A percentile compares a stretch with the other conserved stretches of the same genome.
Evolutionary conservation across 2,797 vertebrate species (phyloP).

Genomic region (Manis pentadactyla): DNA sequence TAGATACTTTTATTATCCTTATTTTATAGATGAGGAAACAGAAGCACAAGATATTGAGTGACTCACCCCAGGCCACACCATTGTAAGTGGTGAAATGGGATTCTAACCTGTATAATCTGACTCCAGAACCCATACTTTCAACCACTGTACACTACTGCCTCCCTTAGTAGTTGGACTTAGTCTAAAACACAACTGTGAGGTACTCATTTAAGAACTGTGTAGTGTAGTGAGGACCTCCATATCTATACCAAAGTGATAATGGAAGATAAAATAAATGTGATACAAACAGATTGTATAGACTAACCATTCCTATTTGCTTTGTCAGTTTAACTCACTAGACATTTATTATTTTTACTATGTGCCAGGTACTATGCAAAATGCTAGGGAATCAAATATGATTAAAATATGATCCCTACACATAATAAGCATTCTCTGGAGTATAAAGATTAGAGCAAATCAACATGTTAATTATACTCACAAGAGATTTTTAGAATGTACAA

Average conservation of each 20-base stretch:
- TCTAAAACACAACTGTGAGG: not conserved
- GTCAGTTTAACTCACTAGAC: not conserved
- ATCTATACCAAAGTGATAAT: not conserved
- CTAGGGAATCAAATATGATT: not conserved
- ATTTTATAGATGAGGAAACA: not conserved
- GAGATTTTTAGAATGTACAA: not conserved
- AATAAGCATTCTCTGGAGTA: not conserved
- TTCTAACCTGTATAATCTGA: not conserved
- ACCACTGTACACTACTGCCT: not conserved
- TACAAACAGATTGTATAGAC: not conserved
- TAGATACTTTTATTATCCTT: not conserved
- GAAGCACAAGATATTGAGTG: not conserved
- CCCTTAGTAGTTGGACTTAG: not conserved
- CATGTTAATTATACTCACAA: not conserved
- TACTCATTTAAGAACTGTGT: not conserved
- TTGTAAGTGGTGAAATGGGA: not conserved
- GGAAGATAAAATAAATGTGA: not conserved
- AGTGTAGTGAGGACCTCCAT: not conserved
- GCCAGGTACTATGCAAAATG: not conserved
- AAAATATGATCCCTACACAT: not conserved
- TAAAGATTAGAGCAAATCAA: slow-evolving; percentile 12
- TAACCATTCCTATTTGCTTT: not conserved
- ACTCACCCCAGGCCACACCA: not conserved
- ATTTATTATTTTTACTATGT: not conserved
- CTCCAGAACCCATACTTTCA: not conserved